A percentile compares a stretch with the other conserved stretches of the same genome.
Conservation (phyloP, 2,113 vertebrate species). For the Chaetura pelagica region DNA sequence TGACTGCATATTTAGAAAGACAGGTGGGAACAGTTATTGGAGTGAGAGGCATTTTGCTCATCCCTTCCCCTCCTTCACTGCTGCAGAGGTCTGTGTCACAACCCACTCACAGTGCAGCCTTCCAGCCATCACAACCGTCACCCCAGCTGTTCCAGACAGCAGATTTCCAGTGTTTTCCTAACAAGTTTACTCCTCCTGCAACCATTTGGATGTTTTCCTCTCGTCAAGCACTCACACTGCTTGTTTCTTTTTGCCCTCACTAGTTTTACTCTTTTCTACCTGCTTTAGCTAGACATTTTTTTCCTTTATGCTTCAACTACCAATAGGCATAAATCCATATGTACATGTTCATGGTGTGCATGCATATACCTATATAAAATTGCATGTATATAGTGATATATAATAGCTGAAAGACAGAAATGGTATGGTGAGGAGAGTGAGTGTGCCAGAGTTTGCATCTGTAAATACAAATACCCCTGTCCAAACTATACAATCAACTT, state of each 20-base stretch:
- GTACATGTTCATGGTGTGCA: not conserved
- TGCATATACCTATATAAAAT: not conserved
- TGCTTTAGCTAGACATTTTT: not conserved
- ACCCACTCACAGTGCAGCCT: not conserved
- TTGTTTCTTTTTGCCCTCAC: not conserved
- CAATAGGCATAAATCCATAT: no score
- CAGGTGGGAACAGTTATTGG: not conserved
- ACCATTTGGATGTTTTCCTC: not conserved
- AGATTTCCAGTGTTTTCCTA: not conserved
- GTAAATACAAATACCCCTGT: not conserved
- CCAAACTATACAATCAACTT: not conserved
- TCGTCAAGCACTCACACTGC: not conserved
- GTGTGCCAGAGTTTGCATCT: not conserved
- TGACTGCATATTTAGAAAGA: not conserved
- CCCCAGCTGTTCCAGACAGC: not conserved
- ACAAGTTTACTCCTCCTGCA: not conserved
- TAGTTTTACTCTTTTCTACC: not conserved
- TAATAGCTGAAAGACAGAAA: not conserved
- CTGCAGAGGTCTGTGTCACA: not conserved
- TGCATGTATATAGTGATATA: not conserved
- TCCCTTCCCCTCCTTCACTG: not conserved
- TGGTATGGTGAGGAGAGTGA: not conserved
- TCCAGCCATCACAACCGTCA: not conserved
- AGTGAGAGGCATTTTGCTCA: not conserved
- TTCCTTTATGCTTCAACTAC: not conserved